Conservation (phyloP, 2,113 vertebrate species). For the Grammatotria lemairii region DNA sequence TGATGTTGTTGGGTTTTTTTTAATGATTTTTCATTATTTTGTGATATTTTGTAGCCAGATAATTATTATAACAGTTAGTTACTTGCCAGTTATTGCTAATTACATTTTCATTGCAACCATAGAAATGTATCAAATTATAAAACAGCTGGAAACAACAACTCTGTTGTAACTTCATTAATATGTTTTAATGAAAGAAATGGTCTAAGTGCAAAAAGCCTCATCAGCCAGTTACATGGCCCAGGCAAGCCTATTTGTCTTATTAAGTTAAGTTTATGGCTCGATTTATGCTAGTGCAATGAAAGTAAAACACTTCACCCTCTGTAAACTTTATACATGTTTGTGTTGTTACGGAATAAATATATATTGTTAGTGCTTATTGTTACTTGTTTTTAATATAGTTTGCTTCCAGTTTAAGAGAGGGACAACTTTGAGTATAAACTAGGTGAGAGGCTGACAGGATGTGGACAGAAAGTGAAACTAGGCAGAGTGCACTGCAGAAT, state of each 20-base stretch:
- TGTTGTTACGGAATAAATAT: background rate
- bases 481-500: background rate
- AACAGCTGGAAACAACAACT: background rate
- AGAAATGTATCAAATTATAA: background rate
- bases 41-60: background rate
- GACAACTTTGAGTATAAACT: background rate
- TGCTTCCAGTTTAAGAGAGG: background rate
- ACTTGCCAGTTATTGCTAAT: background rate
- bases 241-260: background rate
- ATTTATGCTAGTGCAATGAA: background rate
- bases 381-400: background rate
- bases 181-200: background rate
- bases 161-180: background rate
- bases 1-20: fast-evolving
- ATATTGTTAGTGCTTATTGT: background rate
- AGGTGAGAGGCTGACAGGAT: background rate
- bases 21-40: background rate
- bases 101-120: background rate
- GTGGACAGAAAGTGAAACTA: background rate
- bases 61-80: background rate
- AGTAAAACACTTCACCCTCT: background rate
- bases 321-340: background rate
- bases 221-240: background rate
- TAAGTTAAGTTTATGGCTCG: background rate
- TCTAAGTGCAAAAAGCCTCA: background rate